These are phyloP conservation scores for Polydesmus complanatus DNA, from an alignment of 2,888 invertebrate genomes.

Conservation along the genomic window DNA sequence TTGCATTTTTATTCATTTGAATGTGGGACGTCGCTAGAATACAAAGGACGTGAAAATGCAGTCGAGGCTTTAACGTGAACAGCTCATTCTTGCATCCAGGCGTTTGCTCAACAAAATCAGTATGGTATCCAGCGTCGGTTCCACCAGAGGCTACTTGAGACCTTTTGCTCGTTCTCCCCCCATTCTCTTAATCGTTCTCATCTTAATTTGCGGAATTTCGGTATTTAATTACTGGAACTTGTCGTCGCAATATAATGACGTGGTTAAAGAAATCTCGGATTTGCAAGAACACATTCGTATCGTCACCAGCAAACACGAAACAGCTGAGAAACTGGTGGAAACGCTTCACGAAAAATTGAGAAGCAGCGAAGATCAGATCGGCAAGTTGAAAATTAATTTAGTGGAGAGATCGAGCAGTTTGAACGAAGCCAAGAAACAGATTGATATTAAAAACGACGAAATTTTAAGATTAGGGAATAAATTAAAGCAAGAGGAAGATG, in stretches of 20 bases:
- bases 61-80: no score
- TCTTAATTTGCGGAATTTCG: slow-evolving; percentile 36
- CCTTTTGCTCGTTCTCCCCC: slow-evolving; percentile 35
- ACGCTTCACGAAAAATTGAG: slow-evolving; percentile 11
- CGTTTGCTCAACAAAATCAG: no score
- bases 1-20: no score
- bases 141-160: slow-evolving; percentile 16
- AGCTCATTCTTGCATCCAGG: no score
- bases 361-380: slow-evolving; percentile 12
- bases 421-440: not conserved
- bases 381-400: slow-evolving; percentile 9
- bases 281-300: slow-evolving; percentile 19
- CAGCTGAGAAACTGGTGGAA: slow-evolving; percentile 17
- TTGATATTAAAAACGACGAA: not conserved
- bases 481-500: not conserved
- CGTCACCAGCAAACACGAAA: slow-evolving; percentile 16
- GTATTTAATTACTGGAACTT: slow-evolving; percentile 19
- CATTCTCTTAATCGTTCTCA: slow-evolving; percentile 44
- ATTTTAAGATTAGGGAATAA: not conserved
- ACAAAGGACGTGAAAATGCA: no score
- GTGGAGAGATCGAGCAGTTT: not conserved
- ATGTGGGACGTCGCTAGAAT: no score
- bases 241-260: slow-evolving; percentile 13
- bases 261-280: slow-evolving; percentile 25
- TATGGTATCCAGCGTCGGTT: slow-evolving; percentile 12